phyloP scores from a whole-genome alignment of 2,888 invertebrate species.

The Phoronis australis region DNA sequence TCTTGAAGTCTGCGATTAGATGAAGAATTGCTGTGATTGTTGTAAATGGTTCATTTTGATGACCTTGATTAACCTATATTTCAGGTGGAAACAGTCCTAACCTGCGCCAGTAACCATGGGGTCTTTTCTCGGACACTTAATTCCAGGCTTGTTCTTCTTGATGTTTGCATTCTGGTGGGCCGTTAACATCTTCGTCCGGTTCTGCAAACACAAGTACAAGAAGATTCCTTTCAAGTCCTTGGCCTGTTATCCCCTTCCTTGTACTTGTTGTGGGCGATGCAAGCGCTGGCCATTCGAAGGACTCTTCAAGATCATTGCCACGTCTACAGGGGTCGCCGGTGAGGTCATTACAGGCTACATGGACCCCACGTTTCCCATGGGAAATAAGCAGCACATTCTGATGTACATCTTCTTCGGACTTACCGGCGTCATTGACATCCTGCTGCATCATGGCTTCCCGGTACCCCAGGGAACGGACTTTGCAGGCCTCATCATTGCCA shows the following conservation, averaged over 20 bases:
- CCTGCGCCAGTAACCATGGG: slow-evolving; percentile 45
- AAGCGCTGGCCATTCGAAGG: slow-evolving; percentile 22
- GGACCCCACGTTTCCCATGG: slow-evolving; percentile 43
- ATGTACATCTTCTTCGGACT: slow-evolving; percentile 57
- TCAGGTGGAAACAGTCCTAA: too few species aligned
- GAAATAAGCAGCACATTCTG: slow-evolving; percentile 57
- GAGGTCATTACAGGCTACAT: slow-evolving; percentile 49
- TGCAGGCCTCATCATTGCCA: slow-evolving; percentile 47
- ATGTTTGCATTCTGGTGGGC: slow-evolving; percentile 44
- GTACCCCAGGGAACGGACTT: slow-evolving; percentile 54
- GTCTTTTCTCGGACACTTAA: slow-evolving; percentile 53
- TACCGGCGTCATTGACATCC: slow-evolving; percentile 51
- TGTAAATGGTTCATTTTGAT: too few species aligned
- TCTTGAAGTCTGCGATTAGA: too few species aligned
- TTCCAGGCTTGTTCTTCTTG: slow-evolving; percentile 53
- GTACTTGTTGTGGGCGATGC: slow-evolving; percentile 1
- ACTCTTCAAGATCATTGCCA: slow-evolving; percentile 30
- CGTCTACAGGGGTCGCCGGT: slow-evolving; percentile 39
- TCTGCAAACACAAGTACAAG: slow-evolving; percentile 25
- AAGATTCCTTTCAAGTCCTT: slow-evolving; percentile 23
- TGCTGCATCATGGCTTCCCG: slow-evolving; percentile 38
- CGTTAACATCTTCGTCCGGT: slow-evolving; percentile 30
- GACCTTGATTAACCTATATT: too few species aligned
- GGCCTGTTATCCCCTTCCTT: slow-evolving; percentile 1
- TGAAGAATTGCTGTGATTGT: too few species aligned